These are phyloP conservation scores for Manis pentadactyla DNA, from an alignment of 2,797 vertebrate genomes.

Conservation along the genomic window DNA sequence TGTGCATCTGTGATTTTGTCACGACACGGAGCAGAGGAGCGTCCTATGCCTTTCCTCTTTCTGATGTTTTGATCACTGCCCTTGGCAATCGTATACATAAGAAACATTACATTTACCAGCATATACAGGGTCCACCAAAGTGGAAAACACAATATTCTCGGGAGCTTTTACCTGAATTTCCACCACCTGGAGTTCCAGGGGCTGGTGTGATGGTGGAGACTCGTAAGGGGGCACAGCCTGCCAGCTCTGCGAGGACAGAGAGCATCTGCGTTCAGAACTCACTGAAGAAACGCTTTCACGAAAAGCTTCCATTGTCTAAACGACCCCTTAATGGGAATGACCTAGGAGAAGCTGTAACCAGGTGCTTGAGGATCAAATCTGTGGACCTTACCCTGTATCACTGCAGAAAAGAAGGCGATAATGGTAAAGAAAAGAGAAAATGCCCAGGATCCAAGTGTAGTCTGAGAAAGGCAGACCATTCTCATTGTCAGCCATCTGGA, in stretches of 20 bases:
- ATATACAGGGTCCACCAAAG: neutral
- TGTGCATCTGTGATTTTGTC: neutral
- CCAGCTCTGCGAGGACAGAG: neutral
- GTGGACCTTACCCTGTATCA: neutral
- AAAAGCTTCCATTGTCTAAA: neutral
- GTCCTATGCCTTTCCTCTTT: neutral
- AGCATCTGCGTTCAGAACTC: neutral
- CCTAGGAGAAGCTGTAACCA: neutral
- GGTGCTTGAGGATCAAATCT: neutral
- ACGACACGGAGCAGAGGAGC: neutral
- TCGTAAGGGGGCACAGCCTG: neutral
- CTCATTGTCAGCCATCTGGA: too few relatives aligned
- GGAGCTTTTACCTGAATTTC: neutral
- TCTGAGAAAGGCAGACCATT: neutral
- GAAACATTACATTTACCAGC: neutral
- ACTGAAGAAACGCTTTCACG: neutral
- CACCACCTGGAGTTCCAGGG: neutral
- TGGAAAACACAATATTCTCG: too few relatives aligned
- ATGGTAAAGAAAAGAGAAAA: neutral
- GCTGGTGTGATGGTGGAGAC: neutral
- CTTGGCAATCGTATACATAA: neutral
- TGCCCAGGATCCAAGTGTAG: neutral
- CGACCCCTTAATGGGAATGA: neutral
- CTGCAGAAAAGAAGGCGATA: neutral
- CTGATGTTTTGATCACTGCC: neutral